phyloP scores from a whole-genome alignment of 2,113 vertebrate species.

The Jacana jacana region DNA sequence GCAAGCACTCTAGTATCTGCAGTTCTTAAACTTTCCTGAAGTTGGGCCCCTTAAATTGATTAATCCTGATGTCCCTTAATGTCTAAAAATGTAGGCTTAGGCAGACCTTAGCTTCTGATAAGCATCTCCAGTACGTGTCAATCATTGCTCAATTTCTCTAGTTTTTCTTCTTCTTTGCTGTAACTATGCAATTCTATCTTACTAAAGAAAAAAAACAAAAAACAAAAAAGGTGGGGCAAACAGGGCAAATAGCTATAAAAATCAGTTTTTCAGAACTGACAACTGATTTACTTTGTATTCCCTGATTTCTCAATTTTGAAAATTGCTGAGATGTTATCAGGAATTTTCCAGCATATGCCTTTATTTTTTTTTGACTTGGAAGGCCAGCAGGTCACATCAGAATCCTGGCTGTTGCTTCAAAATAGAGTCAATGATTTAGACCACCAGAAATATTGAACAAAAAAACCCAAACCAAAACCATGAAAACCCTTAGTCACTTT shows the following conservation, averaged over 20 bases:
- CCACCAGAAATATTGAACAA: neutral
- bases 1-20: neutral
- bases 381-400: neutral
- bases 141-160: neutral
- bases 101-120: neutral
- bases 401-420: neutral
- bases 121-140: neutral
- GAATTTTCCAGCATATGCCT: neutral
- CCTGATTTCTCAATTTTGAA: neutral
- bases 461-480: accelerated
- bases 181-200: neutral
- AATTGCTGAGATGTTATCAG: neutral
- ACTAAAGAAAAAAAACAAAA: neutral
- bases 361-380: neutral
- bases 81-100: neutral
- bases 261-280: neutral
- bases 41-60: neutral
- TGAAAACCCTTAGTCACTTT: neutral
- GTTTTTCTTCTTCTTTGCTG: neutral
- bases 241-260: neutral
- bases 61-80: neutral
- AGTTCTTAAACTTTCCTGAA: neutral
- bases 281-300: neutral
- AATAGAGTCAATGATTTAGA: neutral
- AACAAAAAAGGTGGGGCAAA: neutral